Evolutionary conservation across 1,140 invertebrate species (phyloP).

Genomic region (Achroia grisella): DNA sequence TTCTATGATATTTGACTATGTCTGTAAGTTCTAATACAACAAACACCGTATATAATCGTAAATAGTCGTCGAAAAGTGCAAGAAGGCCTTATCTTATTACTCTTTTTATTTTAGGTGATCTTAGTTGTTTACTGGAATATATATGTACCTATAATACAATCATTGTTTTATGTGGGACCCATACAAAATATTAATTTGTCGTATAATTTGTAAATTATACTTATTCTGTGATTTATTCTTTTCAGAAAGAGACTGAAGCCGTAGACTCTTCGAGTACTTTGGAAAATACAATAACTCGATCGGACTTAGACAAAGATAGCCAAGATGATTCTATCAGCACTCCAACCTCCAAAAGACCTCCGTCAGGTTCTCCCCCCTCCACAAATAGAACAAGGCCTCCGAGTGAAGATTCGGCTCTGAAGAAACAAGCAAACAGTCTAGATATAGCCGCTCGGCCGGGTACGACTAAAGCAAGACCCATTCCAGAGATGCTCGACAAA

Average conservation of each 20-base stretch:
- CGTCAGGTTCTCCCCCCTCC: slow-evolving; percentile 18
- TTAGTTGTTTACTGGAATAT: too few relatives aligned
- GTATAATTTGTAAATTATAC: not conserved
- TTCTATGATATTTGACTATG: too few relatives aligned
- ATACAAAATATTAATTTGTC: not conserved
- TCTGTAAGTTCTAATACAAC: too few relatives aligned
- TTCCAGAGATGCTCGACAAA: slow-evolving; percentile 33
- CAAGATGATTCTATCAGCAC: slow-evolving; percentile 16
- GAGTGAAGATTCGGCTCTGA: slow-evolving; percentile 26
- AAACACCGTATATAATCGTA: too few relatives aligned
- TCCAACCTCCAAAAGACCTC: slow-evolving; percentile 17
- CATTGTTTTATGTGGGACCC: too few relatives aligned
- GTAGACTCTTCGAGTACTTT: slow-evolving; percentile 32
- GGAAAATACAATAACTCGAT: slow-evolving; percentile 24
- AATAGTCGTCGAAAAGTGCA: too few relatives aligned
- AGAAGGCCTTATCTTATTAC: too few relatives aligned
- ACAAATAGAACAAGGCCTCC: slow-evolving; percentile 21
- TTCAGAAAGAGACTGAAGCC: slow-evolving; percentile 29
- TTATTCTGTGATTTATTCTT: slow-evolving; percentile 13
- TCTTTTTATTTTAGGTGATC: too few relatives aligned
- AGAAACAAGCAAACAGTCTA: slow-evolving; percentile 32
- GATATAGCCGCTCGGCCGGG: slow-evolving; percentile 24
- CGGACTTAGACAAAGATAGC: slow-evolving; percentile 35
- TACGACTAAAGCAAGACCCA: slow-evolving; percentile 41
- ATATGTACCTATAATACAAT: too few relatives aligned